Evolutionary conservation across 2,888 invertebrate genomes (phyloP).

Genomic region (Girardia tigrina): DNA sequence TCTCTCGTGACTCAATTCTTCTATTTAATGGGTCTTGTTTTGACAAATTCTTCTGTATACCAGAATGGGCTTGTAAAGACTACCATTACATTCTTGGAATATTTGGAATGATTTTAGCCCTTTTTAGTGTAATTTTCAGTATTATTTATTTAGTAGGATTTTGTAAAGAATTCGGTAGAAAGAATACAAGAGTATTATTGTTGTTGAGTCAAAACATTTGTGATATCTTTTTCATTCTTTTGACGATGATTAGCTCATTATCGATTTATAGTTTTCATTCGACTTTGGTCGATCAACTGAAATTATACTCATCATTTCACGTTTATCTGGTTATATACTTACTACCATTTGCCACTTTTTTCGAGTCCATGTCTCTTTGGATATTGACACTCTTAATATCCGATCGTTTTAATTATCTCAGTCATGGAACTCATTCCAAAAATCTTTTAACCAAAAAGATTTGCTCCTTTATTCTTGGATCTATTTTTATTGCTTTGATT

Average conservation of each 20-base stretch:
- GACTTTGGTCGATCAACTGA: not conserved
- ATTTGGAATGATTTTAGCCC: not conserved
- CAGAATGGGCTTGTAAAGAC: not conserved
- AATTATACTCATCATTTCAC: not conserved
- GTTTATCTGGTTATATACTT: not conserved
- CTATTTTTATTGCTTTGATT: not conserved
- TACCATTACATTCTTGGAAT: slow-evolving; percentile 4
- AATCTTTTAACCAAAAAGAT: not conserved
- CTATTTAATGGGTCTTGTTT: not conserved
- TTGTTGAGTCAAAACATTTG: not conserved
- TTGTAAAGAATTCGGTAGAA: not conserved
- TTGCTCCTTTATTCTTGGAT: not conserved
- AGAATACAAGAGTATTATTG: not conserved
- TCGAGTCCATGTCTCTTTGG: not conserved
- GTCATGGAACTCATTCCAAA: slow-evolving; percentile 2
- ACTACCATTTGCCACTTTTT: not conserved
- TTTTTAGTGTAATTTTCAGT: not conserved
- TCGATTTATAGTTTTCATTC: slow-evolving; percentile 4
- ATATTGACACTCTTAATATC: not conserved
- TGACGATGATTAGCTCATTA: not conserved
- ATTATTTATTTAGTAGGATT: not conserved
- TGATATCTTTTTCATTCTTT: not conserved
- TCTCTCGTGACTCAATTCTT: not conserved
- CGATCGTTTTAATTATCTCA: not conserved
- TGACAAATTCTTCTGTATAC: not conserved